Conservation (phyloP, 2,797 vertebrate species). For the Heterohyrax brucei region DNA sequence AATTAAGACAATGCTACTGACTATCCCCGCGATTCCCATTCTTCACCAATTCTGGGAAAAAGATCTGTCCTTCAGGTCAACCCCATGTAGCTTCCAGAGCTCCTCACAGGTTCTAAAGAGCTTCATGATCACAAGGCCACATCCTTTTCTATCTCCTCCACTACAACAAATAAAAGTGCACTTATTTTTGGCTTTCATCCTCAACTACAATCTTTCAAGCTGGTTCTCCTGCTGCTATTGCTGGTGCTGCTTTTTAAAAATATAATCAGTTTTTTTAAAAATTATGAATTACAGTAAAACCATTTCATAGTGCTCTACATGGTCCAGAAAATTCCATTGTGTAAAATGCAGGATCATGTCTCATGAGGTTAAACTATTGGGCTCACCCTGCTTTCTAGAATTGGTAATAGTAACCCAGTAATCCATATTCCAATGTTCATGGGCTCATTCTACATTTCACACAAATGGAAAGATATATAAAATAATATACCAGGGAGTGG, state of each 20-base stretch:
- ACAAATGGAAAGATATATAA: background rate
- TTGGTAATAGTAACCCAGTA: rapidly evolving
- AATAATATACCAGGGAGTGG: too few relatives aligned
- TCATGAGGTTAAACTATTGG: rapidly evolving
- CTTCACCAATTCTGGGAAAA: background rate
- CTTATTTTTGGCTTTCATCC: too few relatives aligned
- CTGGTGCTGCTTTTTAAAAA: background rate
- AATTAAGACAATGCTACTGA: background rate
- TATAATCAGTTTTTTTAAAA: background rate
- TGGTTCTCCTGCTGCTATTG: background rate
- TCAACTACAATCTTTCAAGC: rapidly evolving
- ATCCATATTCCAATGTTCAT: too few relatives aligned
- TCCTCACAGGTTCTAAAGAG: too few relatives aligned
- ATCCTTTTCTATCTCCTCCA: too few relatives aligned
- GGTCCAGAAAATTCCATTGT: background rate
- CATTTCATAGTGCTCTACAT: background rate
- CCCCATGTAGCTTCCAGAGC: too few relatives aligned
- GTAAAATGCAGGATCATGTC: background rate
- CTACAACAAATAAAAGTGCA: rapidly evolving
- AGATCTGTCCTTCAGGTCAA: rapidly evolving
- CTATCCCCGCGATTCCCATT: too few relatives aligned
- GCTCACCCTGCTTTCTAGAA: background rate
- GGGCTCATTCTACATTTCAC: background rate
- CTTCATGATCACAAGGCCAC: background rate
- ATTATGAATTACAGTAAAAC: background rate